Conservation (phyloP, 2,797 vertebrate species). For the Sus cebifrons region DNA sequence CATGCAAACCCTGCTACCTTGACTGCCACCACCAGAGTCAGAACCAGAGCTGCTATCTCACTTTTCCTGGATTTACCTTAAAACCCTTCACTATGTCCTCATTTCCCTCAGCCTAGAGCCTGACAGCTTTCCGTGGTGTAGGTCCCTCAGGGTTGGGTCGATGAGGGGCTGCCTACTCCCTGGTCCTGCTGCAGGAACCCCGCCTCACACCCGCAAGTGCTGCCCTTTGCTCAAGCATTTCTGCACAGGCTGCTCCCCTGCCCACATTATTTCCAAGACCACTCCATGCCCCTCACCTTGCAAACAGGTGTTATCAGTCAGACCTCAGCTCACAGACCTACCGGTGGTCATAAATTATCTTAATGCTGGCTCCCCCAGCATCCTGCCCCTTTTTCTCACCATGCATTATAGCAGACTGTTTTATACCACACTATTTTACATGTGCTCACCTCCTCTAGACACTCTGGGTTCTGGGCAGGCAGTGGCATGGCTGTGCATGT, state of each 20-base stretch:
- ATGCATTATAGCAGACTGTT: not conserved
- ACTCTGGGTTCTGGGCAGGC: not conserved
- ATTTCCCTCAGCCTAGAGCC: not conserved
- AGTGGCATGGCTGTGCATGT: not conserved
- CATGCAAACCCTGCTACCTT: accelerated
- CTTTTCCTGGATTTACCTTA: not conserved
- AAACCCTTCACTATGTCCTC: not conserved
- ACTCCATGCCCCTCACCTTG: not conserved
- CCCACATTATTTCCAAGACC: not conserved
- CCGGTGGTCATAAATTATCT: not conserved
- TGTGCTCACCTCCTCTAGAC: accelerated
- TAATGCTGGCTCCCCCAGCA: not conserved
- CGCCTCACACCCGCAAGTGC: accelerated
- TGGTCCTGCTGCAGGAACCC: not conserved
- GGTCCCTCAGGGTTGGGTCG: not conserved
- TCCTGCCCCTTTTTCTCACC: too few species aligned
- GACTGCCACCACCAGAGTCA: too few species aligned
- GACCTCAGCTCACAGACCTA: not conserved
- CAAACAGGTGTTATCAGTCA: not conserved
- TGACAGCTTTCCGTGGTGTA: not conserved
- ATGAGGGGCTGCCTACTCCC: accelerated
- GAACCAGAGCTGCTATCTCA: not conserved
- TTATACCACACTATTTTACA: not conserved
- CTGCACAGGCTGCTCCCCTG: not conserved
- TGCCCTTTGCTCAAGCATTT: not conserved